Base-by-base conservation (phyloP, 1,140 invertebrate genomes). In the Papilio aristodemus region DNA sequence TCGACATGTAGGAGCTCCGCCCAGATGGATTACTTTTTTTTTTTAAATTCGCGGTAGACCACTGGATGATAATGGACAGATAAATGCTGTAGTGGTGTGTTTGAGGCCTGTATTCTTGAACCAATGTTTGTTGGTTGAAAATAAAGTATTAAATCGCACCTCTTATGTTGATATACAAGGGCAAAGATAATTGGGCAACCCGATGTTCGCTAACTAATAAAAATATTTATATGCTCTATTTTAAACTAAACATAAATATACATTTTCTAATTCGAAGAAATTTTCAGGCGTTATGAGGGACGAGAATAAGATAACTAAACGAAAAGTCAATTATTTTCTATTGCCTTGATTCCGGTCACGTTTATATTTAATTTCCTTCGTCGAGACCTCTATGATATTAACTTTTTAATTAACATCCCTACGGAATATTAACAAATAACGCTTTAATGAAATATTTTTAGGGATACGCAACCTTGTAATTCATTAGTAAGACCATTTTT, bases 401-500 rank as follows among this genome's bases (percentile, higher is more conserved):
- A 60, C 58, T 60, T 60, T 60, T 60, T 60, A 60, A 60, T 60
- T 37, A 60, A 37, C 58, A 60, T 60, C 36, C 58, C 58, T 60
- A 36, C n/a, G 19, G 58, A 60, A 37, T 60, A 37, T 37, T 60
- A 60, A 38, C 38, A 60, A 50, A 22, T 22, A 9, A 50, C 17
- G 4, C 19, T 50, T 11, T 50, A 22, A 50, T 50, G 8, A 50
- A 60, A 60, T 37, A 60, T 19, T 17, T 14, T 37, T 60, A 36
- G 37, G 37, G 17, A 60, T 60, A 60, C 19, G 11, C 46, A 22
- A 3, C 19, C 22, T 50, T 25, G 46, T 50, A 50, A 50, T 50
- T 50, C 9, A 22, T 54, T 54, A 54, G 46, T 54, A 54, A 0
- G 19, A 17, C 0, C n/a, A 17, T 9, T 17, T 46, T 46, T 46